Percentiles rank a stretch among this genome's conserved stretches.
These are phyloP conservation scores for Tethea ocularis DNA, from an alignment of 2,888 invertebrate species.

Conservation along the genomic window DNA sequence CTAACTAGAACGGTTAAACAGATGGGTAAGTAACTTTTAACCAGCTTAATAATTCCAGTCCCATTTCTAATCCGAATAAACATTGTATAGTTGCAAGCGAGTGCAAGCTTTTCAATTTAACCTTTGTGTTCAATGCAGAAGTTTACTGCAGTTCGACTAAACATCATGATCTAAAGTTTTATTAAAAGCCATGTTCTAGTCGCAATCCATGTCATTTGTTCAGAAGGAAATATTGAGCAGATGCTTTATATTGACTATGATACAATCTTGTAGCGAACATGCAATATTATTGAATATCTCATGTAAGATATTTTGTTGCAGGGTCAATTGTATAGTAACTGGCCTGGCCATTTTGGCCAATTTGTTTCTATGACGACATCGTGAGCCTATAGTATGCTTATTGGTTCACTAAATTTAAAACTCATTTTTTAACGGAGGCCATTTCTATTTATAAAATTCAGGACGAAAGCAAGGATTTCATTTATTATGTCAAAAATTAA, in stretches of 20 bases:
- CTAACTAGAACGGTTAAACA: too few species aligned
- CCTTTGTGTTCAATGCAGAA: not conserved
- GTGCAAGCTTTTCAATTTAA: constrained; percentile 1
- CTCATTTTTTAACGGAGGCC: too few species aligned
- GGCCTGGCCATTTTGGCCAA: constrained; percentile 7
- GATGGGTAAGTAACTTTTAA: not conserved
- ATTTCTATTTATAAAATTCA: too few species aligned
- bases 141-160: not conserved
- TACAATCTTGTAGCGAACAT: constrained; percentile 21
- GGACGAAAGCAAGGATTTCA: too few species aligned
- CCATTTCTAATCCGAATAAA: too few species aligned
- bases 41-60: not conserved
- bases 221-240: constrained; percentile 15
- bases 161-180: not conserved
- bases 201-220: not conserved
- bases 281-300: constrained; percentile 20
- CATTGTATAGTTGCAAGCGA: not conserved
- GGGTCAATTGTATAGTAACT: not conserved
- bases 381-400: too few species aligned
- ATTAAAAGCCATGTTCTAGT: not conserved
- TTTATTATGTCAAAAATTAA: too few species aligned
- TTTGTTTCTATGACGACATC: not conserved
- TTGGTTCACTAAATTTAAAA: too few species aligned
- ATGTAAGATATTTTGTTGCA: constrained; percentile 17
- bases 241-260: constrained; percentile 22